These are phyloP conservation scores for Hystrix brachyura DNA, from an alignment of 2,113 vertebrate species.

Conservation along the genomic window DNA sequence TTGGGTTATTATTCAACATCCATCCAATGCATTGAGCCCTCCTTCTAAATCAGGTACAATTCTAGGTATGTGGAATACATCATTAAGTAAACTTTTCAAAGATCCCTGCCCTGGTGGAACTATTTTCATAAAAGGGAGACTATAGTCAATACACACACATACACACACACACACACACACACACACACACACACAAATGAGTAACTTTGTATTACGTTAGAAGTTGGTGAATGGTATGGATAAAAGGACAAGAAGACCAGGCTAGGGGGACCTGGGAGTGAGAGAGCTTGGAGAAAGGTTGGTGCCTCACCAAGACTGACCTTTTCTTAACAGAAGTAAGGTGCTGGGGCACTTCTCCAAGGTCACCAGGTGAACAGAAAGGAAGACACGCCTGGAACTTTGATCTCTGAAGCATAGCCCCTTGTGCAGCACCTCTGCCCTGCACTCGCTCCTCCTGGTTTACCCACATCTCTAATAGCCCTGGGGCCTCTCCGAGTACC, in stretches of 20 bases:
- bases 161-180: not conserved
- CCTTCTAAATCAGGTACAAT: not conserved
- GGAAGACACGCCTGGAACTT: not conserved
- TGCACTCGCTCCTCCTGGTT: not conserved
- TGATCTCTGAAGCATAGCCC: not conserved
- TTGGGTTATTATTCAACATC: conserved; percentile 4
- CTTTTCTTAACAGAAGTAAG: conserved; percentile 34
- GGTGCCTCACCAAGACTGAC: not conserved
- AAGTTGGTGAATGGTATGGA: not conserved
- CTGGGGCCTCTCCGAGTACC: conserved; percentile 1
- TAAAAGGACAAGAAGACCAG: not conserved
- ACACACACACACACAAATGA: not conserved
- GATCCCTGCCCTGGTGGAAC: not conserved
- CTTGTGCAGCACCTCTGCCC: not conserved
- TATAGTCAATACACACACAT: not conserved
- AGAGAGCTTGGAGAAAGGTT: not conserved
- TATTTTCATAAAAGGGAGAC: conserved; percentile 17
- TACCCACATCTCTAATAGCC: not conserved
- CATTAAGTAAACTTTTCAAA: conserved; percentile 41
- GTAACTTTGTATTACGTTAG: not conserved
- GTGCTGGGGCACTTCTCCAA: not conserved
- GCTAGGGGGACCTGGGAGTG: rapidly evolving
- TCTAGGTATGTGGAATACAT: not conserved
- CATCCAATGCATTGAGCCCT: not conserved
- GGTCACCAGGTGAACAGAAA: not conserved